Percentiles rank a stretch among this genome's conserved stretches.
Evolutionary conservation across 2,888 invertebrate genomes (phyloP).

Genomic region (Pycnomerus fuliginosus): DNA sequence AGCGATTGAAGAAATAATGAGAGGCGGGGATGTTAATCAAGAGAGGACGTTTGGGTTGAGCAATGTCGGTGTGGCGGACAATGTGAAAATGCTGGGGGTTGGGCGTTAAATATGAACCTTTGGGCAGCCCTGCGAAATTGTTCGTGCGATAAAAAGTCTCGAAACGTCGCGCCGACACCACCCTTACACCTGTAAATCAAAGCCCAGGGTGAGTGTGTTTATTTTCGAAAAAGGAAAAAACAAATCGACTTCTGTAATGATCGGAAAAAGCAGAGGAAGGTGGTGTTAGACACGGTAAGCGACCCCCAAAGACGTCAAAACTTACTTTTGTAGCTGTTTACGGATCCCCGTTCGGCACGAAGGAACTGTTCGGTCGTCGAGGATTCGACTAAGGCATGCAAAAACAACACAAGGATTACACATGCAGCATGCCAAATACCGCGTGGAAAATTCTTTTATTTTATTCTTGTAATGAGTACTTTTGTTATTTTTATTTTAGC

Average conservation of each 20-base stretch:
- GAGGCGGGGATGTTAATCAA: conserved; percentile 34
- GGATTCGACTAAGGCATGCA: conserved; percentile 39
- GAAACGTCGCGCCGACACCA: conserved; percentile 4
- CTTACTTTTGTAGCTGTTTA: conserved; percentile 41
- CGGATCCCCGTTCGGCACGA: conserved; percentile 40
- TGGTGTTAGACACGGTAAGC: not conserved
- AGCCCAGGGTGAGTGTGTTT: not conserved
- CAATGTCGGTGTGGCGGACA: conserved; percentile 39
- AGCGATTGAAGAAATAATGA: conserved; percentile 28
- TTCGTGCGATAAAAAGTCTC: conserved; percentile 44
- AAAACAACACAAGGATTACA: conserved; percentile 21
- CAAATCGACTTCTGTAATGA: conserved; percentile 26
- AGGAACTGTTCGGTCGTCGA: conserved; percentile 42
- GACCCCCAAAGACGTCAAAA: conserved; percentile 12
- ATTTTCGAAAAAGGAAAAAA: no score
- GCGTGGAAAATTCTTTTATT: no score
- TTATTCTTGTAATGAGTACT: no score
- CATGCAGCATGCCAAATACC: conserved; percentile 17
- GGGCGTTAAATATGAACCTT: conserved; percentile 48
- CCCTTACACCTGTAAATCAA: conserved; percentile 37
- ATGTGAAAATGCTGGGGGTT: conserved; percentile 52
- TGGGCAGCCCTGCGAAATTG: conserved; percentile 48
- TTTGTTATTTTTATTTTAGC: no score
- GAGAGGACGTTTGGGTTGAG: conserved; percentile 39
- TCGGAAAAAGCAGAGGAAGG: conserved; percentile 8